phyloP scores from a whole-genome alignment of 2,113 vertebrate genomes.

The Ginglymostoma cirratum region DNA sequence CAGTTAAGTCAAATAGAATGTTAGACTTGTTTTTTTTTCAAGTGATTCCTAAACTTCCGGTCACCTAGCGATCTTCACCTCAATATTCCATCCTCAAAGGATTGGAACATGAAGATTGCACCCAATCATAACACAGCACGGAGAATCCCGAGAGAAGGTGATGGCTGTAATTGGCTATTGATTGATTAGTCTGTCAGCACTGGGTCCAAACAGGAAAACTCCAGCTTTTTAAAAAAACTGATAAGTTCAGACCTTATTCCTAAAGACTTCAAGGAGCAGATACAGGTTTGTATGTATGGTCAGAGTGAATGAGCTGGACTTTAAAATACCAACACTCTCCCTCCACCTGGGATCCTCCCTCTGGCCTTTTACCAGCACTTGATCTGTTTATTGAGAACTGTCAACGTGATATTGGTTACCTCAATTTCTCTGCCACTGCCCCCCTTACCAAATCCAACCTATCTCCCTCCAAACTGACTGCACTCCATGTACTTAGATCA shows the following conservation, averaged over 20 bases:
- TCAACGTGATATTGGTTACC: too few species aligned
- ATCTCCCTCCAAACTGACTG: too few species aligned
- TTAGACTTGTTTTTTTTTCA: background rate
- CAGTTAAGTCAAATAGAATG: slow-evolving; percentile 8
- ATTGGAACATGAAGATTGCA: background rate
- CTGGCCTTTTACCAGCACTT: too few species aligned
- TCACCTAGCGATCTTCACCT: background rate
- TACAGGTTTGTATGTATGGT: background rate
- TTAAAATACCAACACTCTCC: too few species aligned
- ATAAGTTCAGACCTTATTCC: background rate
- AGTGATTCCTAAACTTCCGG: background rate
- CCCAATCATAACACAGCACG: background rate
- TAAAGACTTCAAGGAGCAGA: background rate
- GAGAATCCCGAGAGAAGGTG: background rate
- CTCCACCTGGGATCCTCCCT: too few species aligned
- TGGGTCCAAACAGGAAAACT: background rate
- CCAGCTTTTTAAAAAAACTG: background rate
- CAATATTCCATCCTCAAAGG: background rate
- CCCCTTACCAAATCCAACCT: too few species aligned
- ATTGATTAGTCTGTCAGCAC: background rate
- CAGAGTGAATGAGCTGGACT: background rate
- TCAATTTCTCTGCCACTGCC: too few species aligned
- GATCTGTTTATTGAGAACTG: too few species aligned
- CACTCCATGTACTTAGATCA: too few species aligned
- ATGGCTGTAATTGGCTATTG: background rate